These are phyloP conservation scores for Xestobium rufovillosum DNA, from an alignment of 2,888 invertebrate species.

Conservation along the genomic window DNA sequence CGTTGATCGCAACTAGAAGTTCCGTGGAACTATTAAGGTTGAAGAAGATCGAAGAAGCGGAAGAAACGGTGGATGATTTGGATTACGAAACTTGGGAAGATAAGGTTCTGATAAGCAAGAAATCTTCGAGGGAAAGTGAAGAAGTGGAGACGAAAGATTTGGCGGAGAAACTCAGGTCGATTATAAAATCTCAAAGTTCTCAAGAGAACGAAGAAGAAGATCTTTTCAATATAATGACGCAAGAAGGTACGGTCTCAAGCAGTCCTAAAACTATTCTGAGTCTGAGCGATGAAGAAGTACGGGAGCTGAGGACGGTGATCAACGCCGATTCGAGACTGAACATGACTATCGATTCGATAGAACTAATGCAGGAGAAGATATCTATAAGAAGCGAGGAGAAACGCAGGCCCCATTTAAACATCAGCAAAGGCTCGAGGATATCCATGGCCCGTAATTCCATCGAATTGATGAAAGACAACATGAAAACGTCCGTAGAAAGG, in stretches of 20 bases:
- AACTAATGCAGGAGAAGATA: slow-evolving; percentile 20
- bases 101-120: too few relatives aligned
- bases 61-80: slow-evolving; percentile 4
- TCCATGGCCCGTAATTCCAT: background rate
- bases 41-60: background rate
- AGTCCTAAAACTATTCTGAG: too few relatives aligned
- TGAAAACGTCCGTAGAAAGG: background rate
- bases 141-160: too few relatives aligned
- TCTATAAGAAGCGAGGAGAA: slow-evolving; percentile 8
- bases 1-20: too few relatives aligned
- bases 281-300: background rate
- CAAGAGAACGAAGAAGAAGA: too few relatives aligned
- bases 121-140: too few relatives aligned
- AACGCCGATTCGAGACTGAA: slow-evolving; percentile 20
- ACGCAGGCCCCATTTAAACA: slow-evolving; percentile 10
- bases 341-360: slow-evolving; percentile 24
- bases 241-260: too few relatives aligned
- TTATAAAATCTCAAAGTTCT: too few relatives aligned
- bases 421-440: slow-evolving; percentile 3
- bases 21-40: slow-evolving; percentile 5
- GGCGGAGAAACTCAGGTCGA: too few relatives aligned
- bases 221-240: too few relatives aligned
- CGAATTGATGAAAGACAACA: background rate
- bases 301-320: slow-evolving; percentile 10
- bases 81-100: too few relatives aligned